These are phyloP conservation scores for Habroteleia sp. DNA, from an alignment of 2,888 invertebrate genomes.

Conservation along the genomic window DNA sequence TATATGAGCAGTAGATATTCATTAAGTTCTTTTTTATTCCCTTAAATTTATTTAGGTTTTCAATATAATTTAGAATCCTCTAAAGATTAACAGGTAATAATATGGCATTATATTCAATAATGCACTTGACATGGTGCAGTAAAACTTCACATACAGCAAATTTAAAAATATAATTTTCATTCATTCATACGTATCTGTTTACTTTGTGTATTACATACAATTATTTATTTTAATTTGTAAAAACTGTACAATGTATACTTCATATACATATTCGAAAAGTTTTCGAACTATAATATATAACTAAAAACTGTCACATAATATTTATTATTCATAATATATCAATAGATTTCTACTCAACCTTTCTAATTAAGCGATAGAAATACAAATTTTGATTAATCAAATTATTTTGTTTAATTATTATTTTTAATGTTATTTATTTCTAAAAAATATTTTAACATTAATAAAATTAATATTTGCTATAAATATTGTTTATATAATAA, in stretches of 20 bases:
- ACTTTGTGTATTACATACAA: conserved; percentile 29
- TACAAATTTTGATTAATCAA: too few species aligned
- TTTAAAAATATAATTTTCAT: conserved; percentile 21
- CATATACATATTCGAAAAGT: conserved; percentile 5
- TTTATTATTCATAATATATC: too few species aligned
- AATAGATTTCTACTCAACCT: too few species aligned
- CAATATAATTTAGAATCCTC: conserved; percentile 33
- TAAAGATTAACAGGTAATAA: conserved; percentile 50
- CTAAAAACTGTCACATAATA: too few species aligned
- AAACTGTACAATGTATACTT: conserved; percentile 31
- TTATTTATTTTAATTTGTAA: conserved; percentile 12
- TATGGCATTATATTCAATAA: conserved; percentile 56
- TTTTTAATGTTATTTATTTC: too few species aligned
- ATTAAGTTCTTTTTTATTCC: too few species aligned
- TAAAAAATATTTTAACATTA: too few species aligned
- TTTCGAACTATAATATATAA: too few species aligned
- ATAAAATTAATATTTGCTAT: too few species aligned
- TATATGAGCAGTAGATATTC: not conserved
- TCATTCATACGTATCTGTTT: conserved; percentile 23
- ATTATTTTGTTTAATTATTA: too few species aligned
- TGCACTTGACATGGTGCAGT: conserved; percentile 17
- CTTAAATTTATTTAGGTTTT: conserved; percentile 28
- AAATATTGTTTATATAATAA: too few species aligned
- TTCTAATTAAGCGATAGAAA: too few species aligned
- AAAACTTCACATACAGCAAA: conserved; percentile 43